phyloP scores from a whole-genome alignment of 2,888 invertebrate species.

The Troilus luridus region DNA sequence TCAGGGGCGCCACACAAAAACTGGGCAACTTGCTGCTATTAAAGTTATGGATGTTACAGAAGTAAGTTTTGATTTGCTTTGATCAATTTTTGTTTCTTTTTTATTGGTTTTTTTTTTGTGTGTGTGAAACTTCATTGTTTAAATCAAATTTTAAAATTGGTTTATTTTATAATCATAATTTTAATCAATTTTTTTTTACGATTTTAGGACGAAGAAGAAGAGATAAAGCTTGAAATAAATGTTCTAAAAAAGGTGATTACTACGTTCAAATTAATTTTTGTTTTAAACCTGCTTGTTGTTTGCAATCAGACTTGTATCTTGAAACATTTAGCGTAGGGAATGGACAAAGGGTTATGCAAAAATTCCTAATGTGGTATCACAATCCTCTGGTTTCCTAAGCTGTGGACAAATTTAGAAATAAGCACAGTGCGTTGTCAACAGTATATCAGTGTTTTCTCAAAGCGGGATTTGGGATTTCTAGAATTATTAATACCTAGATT shows the following conservation, averaged over 20 bases:
- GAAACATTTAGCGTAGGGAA: no score
- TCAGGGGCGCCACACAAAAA: conserved; percentile 99
- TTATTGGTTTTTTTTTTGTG: background rate
- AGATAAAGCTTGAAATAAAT: conserved; percentile 99
- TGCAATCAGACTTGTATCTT: no score
- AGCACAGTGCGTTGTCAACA: no score
- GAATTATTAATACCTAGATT: no score
- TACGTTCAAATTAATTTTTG: background rate
- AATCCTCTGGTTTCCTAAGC: no score
- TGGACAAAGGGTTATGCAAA: no score
- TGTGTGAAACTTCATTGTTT: background rate
- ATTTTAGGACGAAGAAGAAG: conserved; percentile 95
- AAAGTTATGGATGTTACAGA: conserved; percentile 99
- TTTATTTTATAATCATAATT: background rate
- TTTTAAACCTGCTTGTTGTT: no score
- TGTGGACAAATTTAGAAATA: no score
- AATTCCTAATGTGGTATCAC: no score
- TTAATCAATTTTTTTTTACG: conserved; percentile 58
- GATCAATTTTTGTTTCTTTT: background rate
- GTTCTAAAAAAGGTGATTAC: conserved; percentile 89
- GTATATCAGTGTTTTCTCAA: no score
- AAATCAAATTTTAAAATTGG: background rate
- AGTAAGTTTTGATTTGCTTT: conserved; percentile 69
- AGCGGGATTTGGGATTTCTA: no score
- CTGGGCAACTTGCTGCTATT: conserved; percentile 99